A percentile compares a stretch with the other conserved stretches of the same genome.
Conservation (phyloP, 2,797 vertebrate species). For the Urophycis tenuis region DNA sequence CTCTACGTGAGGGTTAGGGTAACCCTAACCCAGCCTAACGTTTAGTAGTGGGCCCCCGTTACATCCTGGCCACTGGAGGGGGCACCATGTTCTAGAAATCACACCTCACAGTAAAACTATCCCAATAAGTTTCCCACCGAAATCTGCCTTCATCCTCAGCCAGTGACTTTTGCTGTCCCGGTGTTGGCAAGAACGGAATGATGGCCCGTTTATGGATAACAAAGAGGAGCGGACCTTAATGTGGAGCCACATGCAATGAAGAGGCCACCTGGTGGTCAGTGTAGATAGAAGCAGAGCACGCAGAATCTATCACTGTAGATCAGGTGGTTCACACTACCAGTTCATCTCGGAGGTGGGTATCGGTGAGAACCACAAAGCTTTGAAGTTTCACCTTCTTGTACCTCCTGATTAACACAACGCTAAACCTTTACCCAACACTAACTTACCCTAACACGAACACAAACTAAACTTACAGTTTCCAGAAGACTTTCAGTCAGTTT, state of each 20-base stretch:
- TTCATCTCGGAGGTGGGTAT: conserved; percentile 67
- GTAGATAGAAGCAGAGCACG: conserved; percentile 66
- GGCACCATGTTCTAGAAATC: background rate
- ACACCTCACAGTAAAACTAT: background rate
- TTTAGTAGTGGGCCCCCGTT: background rate
- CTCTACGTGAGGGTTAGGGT: too few species aligned
- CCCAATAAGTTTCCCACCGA: background rate
- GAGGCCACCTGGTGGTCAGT: conserved; percentile 17
- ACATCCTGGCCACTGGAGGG: background rate
- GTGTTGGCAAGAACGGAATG: background rate
- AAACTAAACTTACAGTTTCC: conserved; percentile 66
- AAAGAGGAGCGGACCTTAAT: background rate
- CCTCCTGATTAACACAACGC: conserved; percentile 46
- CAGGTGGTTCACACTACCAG: conserved; percentile 62
- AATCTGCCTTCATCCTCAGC: background rate
- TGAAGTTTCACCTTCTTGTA: conserved; percentile 66
- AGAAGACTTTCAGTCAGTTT: conserved; percentile 74
- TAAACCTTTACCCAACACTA: too few species aligned
- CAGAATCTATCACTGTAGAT: conserved; percentile 53
- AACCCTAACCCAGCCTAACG: too few species aligned
- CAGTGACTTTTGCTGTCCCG: background rate
- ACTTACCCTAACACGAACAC: background rate
- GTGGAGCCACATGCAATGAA: background rate
- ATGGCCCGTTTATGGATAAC: background rate
- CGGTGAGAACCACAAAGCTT: conserved; percentile 59